Percentiles rank a stretch among this genome's conserved stretches.
Conservation (phyloP, 2,888 invertebrate species). For the Rhyacophila evoluta region DNA sequence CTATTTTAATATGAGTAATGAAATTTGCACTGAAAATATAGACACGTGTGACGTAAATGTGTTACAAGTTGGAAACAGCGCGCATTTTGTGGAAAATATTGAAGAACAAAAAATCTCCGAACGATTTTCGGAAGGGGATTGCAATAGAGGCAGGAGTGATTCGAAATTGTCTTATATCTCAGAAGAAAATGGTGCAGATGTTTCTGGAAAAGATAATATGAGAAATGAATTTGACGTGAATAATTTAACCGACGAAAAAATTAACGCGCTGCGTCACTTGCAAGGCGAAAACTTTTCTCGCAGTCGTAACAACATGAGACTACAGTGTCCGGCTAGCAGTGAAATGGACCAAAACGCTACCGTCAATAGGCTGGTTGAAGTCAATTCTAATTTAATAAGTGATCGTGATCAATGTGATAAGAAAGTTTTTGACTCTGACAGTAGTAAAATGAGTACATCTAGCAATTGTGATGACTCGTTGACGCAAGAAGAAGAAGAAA, state of each 20-base stretch:
- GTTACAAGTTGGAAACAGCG: not conserved
- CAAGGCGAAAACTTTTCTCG: not conserved
- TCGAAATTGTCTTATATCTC: conserved; percentile 52
- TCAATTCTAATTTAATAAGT: conserved; percentile 51
- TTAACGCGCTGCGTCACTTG: not conserved
- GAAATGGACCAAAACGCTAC: conserved; percentile 43
- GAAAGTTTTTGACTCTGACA: conserved; percentile 36
- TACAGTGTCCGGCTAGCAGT: conserved; percentile 4
- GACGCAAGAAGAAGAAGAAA: conserved; percentile 39
- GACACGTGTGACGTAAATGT: not conserved
- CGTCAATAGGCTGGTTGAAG: conserved; percentile 38
- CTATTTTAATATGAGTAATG: not conserved
- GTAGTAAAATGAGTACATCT: conserved; percentile 14
- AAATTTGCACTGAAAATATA: not conserved
- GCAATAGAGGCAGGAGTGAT: conserved; percentile 43
- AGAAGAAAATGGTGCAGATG: conserved; percentile 51
- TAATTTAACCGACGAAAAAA: conserved; percentile 23
- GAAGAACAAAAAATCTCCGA: not conserved
- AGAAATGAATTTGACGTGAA: conserved; percentile 25
- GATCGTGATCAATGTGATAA: conserved; percentile 45
- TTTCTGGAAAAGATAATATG: conserved; percentile 45
- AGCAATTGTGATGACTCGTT: conserved; percentile 27
- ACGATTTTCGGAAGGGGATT: conserved; percentile 6
- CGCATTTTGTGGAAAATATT: not conserved
- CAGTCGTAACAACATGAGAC: not conserved